phyloP scores from a whole-genome alignment of 2,797 vertebrate genomes.

The Pipistrellus pipistrellus region DNA sequence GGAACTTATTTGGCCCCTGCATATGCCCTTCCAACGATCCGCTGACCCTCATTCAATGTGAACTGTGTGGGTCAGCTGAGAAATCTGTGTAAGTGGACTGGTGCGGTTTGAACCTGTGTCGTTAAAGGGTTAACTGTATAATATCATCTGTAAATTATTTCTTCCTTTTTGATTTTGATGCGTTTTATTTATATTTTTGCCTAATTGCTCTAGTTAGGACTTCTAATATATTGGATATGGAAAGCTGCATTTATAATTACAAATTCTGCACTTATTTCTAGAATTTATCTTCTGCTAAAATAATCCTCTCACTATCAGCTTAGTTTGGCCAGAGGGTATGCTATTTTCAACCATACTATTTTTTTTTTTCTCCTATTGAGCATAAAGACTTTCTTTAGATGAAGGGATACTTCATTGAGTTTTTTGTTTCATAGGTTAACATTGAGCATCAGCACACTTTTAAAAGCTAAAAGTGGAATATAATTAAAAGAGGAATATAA shows the following conservation, averaged over 20 bases:
- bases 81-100: not conserved
- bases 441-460: not conserved
- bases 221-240: not conserved
- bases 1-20: not conserved
- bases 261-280: not conserved
- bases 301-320: constrained; percentile 8
- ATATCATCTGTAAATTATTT: constrained; percentile 1
- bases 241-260: not conserved
- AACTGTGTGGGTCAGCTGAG: not conserved
- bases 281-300: constrained; percentile 32
- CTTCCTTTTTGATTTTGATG: not conserved
- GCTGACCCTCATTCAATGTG: not conserved
- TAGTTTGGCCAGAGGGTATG: constrained; percentile 7
- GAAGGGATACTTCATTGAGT: not conserved
- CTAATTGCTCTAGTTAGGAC: not conserved
- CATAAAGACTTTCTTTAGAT: not conserved
- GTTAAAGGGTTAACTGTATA: not conserved
- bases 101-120: not conserved
- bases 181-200: not conserved
- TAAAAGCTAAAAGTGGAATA: constrained; percentile 34
- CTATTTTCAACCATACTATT: not conserved
- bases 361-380: not conserved
- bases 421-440: constrained; percentile 24
- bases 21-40: not conserved
- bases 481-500: not conserved